Conservation (phyloP, 2,797 vertebrate species). For the Amblyraja radiata region DNA sequence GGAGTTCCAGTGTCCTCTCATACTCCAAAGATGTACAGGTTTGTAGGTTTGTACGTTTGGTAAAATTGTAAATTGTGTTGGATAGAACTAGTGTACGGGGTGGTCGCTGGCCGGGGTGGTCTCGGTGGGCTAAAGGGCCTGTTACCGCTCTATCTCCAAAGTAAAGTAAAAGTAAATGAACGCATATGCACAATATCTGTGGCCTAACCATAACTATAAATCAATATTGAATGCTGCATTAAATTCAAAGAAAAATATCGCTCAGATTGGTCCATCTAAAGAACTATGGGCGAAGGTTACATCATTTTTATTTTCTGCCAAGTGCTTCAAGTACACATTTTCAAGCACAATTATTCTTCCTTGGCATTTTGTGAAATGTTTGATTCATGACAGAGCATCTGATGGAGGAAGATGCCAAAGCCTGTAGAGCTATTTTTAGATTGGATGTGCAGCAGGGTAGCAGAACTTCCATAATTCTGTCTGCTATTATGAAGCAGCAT, state of each 20-base stretch:
- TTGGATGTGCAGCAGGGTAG: background rate
- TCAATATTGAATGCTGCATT: background rate
- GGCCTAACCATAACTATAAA: background rate
- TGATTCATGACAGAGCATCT: background rate
- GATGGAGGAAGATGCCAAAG: background rate
- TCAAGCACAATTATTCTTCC: background rate
- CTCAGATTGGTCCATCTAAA: background rate
- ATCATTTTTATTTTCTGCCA: background rate
- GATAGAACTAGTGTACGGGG: no score
- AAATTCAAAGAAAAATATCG: background rate
- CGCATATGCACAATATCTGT: background rate
- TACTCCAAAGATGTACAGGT: no score
- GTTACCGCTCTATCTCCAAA: no score
- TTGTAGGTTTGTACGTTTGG: no score
- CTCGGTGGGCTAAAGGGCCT: no score
- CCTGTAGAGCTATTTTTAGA: background rate
- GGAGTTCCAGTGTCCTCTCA: no score
- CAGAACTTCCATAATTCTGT: background rate
- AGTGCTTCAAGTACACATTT: background rate
- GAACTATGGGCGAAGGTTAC: background rate
- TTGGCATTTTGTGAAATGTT: background rate
- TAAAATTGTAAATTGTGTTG: no score
- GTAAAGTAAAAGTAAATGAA: no score
- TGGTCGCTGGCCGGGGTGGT: no score
- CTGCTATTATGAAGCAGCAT: background rate